Evolutionary conservation across 2,797 vertebrate genomes (phyloP).

Genomic region (Thamnophis elegans): DNA sequence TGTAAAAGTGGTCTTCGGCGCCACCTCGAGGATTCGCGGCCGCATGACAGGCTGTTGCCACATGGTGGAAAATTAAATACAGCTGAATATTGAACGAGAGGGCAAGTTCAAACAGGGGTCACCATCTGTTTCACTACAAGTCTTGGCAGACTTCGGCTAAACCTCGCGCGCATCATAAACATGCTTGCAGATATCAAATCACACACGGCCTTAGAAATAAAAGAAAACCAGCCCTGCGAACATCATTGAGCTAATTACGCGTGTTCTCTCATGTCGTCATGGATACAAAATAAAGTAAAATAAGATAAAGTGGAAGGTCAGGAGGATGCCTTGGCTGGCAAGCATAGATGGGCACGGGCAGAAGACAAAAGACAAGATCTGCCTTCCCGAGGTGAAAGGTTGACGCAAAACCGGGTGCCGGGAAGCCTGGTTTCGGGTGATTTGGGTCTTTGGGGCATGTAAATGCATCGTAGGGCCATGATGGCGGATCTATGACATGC

Average conservation of each 20-base stretch:
- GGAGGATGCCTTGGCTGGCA: slow-evolving; percentile 32
- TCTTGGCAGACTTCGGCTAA: slow-evolving; percentile 80
- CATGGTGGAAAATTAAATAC: slow-evolving; percentile 82
- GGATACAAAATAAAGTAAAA: slow-evolving; percentile 44
- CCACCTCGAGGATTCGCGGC: slow-evolving; percentile 76
- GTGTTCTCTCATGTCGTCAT: slow-evolving; percentile 64
- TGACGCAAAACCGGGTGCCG: not conserved
- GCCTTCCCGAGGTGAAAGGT: not conserved
- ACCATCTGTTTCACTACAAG: slow-evolving; percentile 88
- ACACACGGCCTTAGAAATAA: slow-evolving; percentile 78
- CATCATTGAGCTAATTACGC: slow-evolving; percentile 72
- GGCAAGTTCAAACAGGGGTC: slow-evolving; percentile 89
- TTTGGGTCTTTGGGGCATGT: accelerated
- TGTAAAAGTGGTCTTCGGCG: slow-evolving; percentile 73
- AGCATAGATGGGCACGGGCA: not conserved
- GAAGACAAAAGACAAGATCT: slow-evolving; percentile 24
- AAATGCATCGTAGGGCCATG: too few relatives aligned
- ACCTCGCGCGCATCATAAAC: slow-evolving; percentile 79
- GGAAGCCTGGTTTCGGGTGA: not conserved
- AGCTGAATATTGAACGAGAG: slow-evolving; percentile 88
- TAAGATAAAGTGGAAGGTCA: slow-evolving; percentile 47
- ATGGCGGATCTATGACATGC: too few relatives aligned
- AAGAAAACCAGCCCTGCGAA: slow-evolving; percentile 71
- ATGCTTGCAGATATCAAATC: slow-evolving; percentile 73
- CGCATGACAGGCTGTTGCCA: slow-evolving; percentile 37